These are phyloP conservation scores for Tichodroma muraria DNA, from an alignment of 2,113 vertebrate species.

Conservation along the genomic window DNA sequence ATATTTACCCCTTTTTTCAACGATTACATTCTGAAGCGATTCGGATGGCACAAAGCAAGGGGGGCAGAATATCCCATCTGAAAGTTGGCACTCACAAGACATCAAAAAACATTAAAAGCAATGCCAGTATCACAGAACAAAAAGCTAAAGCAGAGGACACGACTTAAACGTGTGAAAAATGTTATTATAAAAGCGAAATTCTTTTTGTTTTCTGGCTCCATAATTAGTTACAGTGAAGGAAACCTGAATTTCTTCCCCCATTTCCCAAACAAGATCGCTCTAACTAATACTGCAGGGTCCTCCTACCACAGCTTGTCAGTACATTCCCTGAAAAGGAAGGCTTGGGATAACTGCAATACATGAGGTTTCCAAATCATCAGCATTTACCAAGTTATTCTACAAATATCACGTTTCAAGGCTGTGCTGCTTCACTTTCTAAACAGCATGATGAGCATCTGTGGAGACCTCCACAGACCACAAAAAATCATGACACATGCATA, in stretches of 20 bases:
- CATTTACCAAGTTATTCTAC: slow-evolving; percentile 4
- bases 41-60: not conserved
- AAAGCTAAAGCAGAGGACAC: not conserved
- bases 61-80: not conserved
- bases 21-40: slow-evolving; percentile 32
- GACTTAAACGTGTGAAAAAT: not conserved
- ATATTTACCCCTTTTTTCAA: slow-evolving; percentile 35
- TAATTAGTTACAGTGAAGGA: not conserved
- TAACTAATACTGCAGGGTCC: not conserved
- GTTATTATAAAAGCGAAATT: not conserved
- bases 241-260: not conserved
- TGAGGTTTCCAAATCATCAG: not conserved
- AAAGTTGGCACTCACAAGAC: not conserved
- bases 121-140: not conserved
- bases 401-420: not conserved
- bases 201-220: not conserved
- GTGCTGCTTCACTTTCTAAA: slow-evolving; percentile 21
- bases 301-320: not conserved
- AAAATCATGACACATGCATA: not conserved
- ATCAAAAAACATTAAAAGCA: slow-evolving; percentile 12
- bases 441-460: not conserved
- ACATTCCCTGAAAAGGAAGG: not conserved
- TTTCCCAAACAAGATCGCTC: not conserved
- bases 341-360: not conserved
- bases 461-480: not conserved